A percentile compares a stretch with the other conserved stretches of the same genome.
phyloP scores from a whole-genome alignment of 2,797 vertebrate genomes.

The Huso huso region DNA sequence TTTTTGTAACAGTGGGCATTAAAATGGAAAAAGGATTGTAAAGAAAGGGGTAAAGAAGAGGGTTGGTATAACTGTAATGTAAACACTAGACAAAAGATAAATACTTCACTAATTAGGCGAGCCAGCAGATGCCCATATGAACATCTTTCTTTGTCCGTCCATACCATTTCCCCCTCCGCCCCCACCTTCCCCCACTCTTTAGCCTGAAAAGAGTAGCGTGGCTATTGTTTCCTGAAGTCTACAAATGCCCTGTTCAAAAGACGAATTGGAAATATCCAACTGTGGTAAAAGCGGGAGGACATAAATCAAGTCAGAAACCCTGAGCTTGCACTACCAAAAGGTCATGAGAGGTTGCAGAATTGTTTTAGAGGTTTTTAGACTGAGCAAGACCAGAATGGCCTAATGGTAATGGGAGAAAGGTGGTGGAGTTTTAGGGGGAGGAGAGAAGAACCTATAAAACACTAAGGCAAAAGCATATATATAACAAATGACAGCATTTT shows the following conservation, averaged over 20 bases:
- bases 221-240: slow-evolving; percentile 76
- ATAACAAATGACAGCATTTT: slow-evolving; percentile 12
- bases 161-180: slow-evolving; percentile 19
- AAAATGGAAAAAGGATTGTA: slow-evolving; percentile 58
- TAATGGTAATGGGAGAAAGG: slow-evolving; percentile 10
- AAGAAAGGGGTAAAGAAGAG: slow-evolving; percentile 41
- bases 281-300: slow-evolving; percentile 84
- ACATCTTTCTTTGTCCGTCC: slow-evolving; percentile 29
- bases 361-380: slow-evolving; percentile 53
- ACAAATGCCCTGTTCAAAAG: slow-evolving; percentile 74
- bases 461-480: background rate
- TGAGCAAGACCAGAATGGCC: slow-evolving; percentile 45
- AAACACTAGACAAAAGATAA: slow-evolving; percentile 32
- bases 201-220: slow-evolving; percentile 49
- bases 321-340: slow-evolving; percentile 66
- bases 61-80: slow-evolving; percentile 45
- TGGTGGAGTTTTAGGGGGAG: slow-evolving; percentile 36
- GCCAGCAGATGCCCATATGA: slow-evolving; percentile 45
- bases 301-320: slow-evolving; percentile 91
- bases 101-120: slow-evolving; percentile 44
- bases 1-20: slow-evolving; percentile 62
- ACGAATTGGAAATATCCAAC: slow-evolving; percentile 88
- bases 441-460: slow-evolving; percentile 31
- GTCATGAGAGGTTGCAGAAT: slow-evolving; percentile 73
- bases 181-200: slow-evolving; percentile 27